Evolutionary conservation across 2,113 vertebrate species (phyloP).

Genomic region (Apeltes quadracus): DNA sequence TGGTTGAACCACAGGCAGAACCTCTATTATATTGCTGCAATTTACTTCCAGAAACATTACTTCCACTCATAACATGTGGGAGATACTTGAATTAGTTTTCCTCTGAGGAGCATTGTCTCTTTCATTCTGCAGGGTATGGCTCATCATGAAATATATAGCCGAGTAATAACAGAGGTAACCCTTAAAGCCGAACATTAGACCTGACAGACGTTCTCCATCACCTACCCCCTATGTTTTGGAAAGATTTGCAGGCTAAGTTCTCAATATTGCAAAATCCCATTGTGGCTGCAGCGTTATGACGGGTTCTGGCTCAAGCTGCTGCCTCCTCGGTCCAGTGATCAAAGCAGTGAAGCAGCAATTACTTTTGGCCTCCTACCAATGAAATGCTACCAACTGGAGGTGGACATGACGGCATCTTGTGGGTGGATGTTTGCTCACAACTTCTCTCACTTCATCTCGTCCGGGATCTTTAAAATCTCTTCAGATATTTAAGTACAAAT

Average conservation of each 20-base stretch:
- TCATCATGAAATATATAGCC: constrained; percentile 42
- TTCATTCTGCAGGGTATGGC: constrained; percentile 17
- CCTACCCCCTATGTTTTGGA: constrained; percentile 39
- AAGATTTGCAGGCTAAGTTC: constrained; percentile 50
- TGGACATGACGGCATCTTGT: constrained; percentile 50
- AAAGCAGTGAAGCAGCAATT: constrained; percentile 63
- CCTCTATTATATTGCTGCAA: neutral
- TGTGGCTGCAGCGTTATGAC: constrained; percentile 55
- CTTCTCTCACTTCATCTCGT: constrained; percentile 35
- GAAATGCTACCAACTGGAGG: constrained; percentile 55
- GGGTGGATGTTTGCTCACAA: constrained; percentile 54
- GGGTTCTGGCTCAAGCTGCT: constrained; percentile 52
- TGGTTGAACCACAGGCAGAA: neutral
- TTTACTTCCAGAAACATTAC: constrained; percentile 1
- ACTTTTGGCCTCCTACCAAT: constrained; percentile 58
- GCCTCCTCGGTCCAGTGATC: constrained; percentile 70
- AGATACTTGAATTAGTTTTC: constrained; percentile 7
- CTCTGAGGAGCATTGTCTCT: constrained; percentile 6
- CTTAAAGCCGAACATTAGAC: constrained; percentile 43
- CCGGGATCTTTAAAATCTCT: constrained; percentile 16
- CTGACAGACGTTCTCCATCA: constrained; percentile 23
- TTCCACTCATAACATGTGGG: neutral
- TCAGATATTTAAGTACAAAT: constrained; percentile 17
- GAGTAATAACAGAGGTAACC: constrained; percentile 58
- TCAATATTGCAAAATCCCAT: constrained; percentile 59